Conservation (phyloP, 2,888 invertebrate genomes). For the Bibio marci region DNA sequence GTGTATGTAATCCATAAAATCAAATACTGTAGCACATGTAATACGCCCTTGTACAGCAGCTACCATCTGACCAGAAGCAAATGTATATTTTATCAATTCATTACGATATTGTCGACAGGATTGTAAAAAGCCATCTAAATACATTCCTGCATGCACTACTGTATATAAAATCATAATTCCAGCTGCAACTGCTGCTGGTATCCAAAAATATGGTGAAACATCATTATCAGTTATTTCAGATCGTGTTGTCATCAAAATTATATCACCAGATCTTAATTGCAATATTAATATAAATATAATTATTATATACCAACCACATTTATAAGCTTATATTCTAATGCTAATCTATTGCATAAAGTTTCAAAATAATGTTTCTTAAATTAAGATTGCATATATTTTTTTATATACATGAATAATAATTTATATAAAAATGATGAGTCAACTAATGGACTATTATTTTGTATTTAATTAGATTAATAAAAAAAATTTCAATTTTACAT, state of each 20-base stretch:
- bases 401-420: too few relatives aligned
- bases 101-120: constrained; percentile 63
- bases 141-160: constrained; percentile 47
- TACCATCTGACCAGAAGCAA: constrained; percentile 27
- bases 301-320: too few relatives aligned
- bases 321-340: too few relatives aligned
- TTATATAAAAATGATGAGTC: too few relatives aligned
- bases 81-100: constrained; percentile 38
- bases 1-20: constrained; percentile 72
- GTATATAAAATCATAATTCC: constrained; percentile 46
- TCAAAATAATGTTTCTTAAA: too few relatives aligned
- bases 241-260: constrained; percentile 43
- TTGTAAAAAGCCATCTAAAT: constrained; percentile 53
- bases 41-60: constrained; percentile 35
- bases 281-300: not conserved
- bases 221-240: constrained; percentile 37
- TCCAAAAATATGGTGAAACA: constrained; percentile 51
- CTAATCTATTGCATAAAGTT: too few relatives aligned
- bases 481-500: too few relatives aligned
- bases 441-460: too few relatives aligned
- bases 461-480: too few relatives aligned
- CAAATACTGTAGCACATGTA: constrained; percentile 55
- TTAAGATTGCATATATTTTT: too few relatives aligned
- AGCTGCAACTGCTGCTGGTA: constrained; percentile 43
- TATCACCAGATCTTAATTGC: constrained; percentile 42